These are phyloP conservation scores for Drosophila birchii DNA, from an alignment of 2,888 invertebrate species.

Conservation along the genomic window DNA sequence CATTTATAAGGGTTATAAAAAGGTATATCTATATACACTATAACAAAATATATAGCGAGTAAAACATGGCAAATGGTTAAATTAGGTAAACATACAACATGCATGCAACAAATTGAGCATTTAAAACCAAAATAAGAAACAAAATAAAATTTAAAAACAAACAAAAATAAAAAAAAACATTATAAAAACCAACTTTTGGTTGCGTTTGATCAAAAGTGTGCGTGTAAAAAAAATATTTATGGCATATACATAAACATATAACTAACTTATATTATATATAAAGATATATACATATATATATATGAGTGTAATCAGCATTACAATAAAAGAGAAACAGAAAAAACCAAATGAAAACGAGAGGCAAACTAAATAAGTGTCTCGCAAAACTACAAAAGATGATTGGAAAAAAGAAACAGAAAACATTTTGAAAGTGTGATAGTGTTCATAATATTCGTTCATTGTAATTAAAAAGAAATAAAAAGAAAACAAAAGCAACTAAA, in stretches of 20 bases:
- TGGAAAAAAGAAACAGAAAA: slow-evolving; percentile 57
- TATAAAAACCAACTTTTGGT: slow-evolving; percentile 67
- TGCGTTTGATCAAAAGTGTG: slow-evolving; percentile 75
- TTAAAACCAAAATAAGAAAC: slow-evolving; percentile 56
- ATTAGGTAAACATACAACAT: slow-evolving; percentile 56
- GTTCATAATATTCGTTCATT: slow-evolving; percentile 77
- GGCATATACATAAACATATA: slow-evolving; percentile 72
- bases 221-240: slow-evolving; percentile 64
- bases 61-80: slow-evolving; percentile 45
- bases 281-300: slow-evolving; percentile 69
- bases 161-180: slow-evolving; percentile 6
- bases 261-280: slow-evolving; percentile 71
- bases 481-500: slow-evolving; percentile 47
- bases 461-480: slow-evolving; percentile 58
- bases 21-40: slow-evolving; percentile 45
- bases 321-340: slow-evolving; percentile 51
- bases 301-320: slow-evolving; percentile 66
- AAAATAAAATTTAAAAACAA: slow-evolving; percentile 13
- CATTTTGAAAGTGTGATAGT: slow-evolving; percentile 83
- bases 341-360: slow-evolving; percentile 22
- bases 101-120: slow-evolving; percentile 73
- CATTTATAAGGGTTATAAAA: slow-evolving; percentile 59
- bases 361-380: slow-evolving; percentile 64
- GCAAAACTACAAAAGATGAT: slow-evolving; percentile 55
- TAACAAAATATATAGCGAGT: slow-evolving; percentile 44